phyloP scores from a whole-genome alignment of 2,797 vertebrate genomes.

The Salmo trutta region DNA sequence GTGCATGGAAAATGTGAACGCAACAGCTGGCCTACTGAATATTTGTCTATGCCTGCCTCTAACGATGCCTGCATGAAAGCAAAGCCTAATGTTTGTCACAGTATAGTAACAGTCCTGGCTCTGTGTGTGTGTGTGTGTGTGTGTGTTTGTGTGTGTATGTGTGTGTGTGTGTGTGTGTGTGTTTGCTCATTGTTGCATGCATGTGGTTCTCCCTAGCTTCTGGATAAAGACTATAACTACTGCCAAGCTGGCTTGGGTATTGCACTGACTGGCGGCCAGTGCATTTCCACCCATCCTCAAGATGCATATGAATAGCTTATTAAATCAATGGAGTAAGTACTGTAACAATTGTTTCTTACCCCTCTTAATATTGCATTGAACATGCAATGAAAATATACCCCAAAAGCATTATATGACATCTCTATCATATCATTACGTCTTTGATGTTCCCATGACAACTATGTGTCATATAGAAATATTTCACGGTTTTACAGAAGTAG shows the following conservation, averaged over 20 bases:
- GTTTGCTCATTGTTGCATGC: conserved; percentile 54
- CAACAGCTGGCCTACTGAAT: neutral
- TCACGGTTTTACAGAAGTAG: neutral
- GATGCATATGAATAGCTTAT: conserved; percentile 81
- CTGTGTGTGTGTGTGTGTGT: conserved; percentile 24
- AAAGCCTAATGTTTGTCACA: conserved; percentile 34
- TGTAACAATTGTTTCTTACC: neutral
- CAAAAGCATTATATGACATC: no score
- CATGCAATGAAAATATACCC: neutral
- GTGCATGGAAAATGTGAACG: neutral
- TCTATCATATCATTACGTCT: neutral
- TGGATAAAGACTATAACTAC: conserved; percentile 40
- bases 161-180: conserved; percentile 26
- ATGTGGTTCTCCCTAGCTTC: conserved; percentile 67
- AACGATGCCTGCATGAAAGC: conserved; percentile 30
- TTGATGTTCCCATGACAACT: neutral
- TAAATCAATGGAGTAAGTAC: conserved; percentile 81
- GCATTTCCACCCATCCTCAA: conserved; percentile 49
- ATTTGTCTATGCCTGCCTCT: neutral
- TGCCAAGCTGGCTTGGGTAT: conserved; percentile 45
- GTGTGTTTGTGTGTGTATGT: no score
- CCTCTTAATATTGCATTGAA: neutral
- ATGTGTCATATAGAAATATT: neutral
- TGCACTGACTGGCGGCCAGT: conserved; percentile 39
- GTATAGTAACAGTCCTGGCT: conserved; percentile 28